Evolutionary conservation across 1,140 invertebrate species (phyloP), one percentile per base, ranked within the genome.

Genomic region (Lordiphosa clarofinis): DNA sequence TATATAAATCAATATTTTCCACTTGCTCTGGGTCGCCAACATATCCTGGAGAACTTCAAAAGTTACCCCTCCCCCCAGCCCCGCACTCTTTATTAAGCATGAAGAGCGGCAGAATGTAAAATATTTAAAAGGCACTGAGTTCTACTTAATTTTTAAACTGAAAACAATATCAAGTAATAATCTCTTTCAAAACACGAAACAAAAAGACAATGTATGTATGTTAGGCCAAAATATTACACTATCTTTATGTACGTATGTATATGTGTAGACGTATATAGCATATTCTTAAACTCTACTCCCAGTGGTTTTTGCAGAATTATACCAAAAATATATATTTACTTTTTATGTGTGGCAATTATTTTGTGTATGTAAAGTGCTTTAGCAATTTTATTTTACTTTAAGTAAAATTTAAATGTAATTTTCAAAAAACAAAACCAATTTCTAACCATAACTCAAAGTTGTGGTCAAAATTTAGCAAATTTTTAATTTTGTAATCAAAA

Each of bases 231-330:
- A 60, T 40, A 53, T 52, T 28, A 28, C 4, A 28, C 36, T 44
- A 74, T 56, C 52, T 62, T 54, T 37, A 44, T 33, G 60, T 46
- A 60, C 60, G 64, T 55, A 42, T 66, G 66, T 60, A 56, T 31
- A 71, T 74, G 44, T 61, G 31, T 40, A 55, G 67, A 74, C 43
- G 57, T 35, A 50, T 50, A 40, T 52, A 65, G 39, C 37, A 56
- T 46, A 46, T 46, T 46, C 48, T 36, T 52, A 65, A 66, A 74
- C 43, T 79, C 73, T 72, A 59, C 50, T 82, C 79, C 79, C 79
- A 84, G 79, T 84, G 79, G 79, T 86, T 86, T 86, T 86, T 78
- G 70, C 69, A 86, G 81, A 86, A 81, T 75, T 86, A 86, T 87
- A 86, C 76, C 73, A 82, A 87, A 87, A 86, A 84, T 84, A 84